Evolutionary conservation across 1,140 invertebrate genomes (phyloP), one percentile per base, ranked within the genome.

Genomic region (Sitophilus oryzae): DNA sequence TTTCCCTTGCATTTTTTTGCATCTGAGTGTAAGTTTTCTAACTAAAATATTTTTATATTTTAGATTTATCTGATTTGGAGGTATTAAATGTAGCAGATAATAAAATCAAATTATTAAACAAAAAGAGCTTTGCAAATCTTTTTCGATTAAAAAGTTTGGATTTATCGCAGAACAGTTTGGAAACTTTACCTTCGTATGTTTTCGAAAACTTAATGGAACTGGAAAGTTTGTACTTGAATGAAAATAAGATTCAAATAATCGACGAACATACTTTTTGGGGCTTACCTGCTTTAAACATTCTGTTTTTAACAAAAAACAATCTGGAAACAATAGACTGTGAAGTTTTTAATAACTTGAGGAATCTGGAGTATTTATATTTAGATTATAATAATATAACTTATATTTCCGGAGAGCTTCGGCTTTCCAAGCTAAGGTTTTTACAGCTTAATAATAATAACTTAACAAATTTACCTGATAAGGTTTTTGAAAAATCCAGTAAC

Each of bases 181-280:
- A 42, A 5, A 42, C 1, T 9, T 2, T 42, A 2, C 16, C 16
- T 2, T 42, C 40, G 3, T 19, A 42, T 42, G 10, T 42, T 19
- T 42, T 42, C 19, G 9, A 42, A 42, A 42, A 21, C 21, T 42
- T 42, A 21, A 1, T 3, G 9, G 19, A 42, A 5, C n/a, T 42
- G 9, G 40, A 42, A 20, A 42, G 3, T 9, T 20, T 42, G 21
- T 42, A 42, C 10, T 21, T 42, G 11, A 19, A 9, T 6, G 5
- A 42, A 42, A 42, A 42, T 42, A 18, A 42, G n/a, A 42, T 42
- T 3, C 11, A 18, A 18, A 42, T 6, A 18, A 42, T 42, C 21
- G 19, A n/a, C 15, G 16, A 42, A 6, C 11, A 20, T 18, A 11
- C 40, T 9, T 42, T 42, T 21, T 4, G 4, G n/a, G 40, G 40